A percentile compares a stretch with the other conserved stretches of the same genome.
phyloP scores from a whole-genome alignment of 2,888 invertebrate genomes.

The Pyrochroa serraticornis region DNA sequence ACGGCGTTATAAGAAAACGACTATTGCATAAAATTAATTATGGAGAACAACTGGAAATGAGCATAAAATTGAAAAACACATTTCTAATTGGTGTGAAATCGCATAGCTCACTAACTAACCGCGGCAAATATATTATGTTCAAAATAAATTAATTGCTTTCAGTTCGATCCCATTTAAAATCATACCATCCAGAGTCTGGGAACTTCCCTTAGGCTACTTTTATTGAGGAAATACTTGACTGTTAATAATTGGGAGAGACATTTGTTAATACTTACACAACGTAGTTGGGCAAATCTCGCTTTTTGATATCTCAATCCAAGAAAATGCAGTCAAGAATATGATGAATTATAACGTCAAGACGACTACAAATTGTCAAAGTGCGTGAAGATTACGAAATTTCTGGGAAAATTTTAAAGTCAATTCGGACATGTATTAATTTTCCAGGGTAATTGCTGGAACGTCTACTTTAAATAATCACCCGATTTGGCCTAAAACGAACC shows the following conservation, averaged over 20 bases:
- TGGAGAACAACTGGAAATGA: constrained; percentile 16
- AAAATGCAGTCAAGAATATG: constrained; percentile 7
- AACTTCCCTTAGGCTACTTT: not conserved
- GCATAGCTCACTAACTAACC: not conserved
- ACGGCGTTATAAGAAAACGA: not conserved
- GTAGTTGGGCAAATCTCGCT: constrained; percentile 14
- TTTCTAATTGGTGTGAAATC: constrained; percentile 20
- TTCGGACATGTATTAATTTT: constrained; percentile 25
- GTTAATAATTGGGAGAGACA: constrained; percentile 9
- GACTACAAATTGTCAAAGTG: constrained; percentile 28
- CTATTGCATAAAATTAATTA: constrained; percentile 14
- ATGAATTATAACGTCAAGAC: constrained; percentile 15
- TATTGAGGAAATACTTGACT: constrained; percentile 8
- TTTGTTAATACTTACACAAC: too few relatives aligned
- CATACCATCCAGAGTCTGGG: too few relatives aligned
- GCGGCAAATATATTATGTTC: too few relatives aligned
- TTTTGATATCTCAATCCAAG: constrained; percentile 19
- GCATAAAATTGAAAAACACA: constrained; percentile 20
- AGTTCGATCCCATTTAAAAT: too few relatives aligned
- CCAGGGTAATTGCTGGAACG: constrained; percentile 29
- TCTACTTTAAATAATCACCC: constrained; percentile 26
- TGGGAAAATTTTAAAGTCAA: constrained; percentile 12
- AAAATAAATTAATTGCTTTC: too few relatives aligned
- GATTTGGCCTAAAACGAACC: constrained; percentile 14
- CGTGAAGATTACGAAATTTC: constrained; percentile 23